Percentiles rank a stretch among this genome's conserved stretches.
Conservation (phyloP, 2,888 invertebrate species). For the Melanargia galathea region DNA sequence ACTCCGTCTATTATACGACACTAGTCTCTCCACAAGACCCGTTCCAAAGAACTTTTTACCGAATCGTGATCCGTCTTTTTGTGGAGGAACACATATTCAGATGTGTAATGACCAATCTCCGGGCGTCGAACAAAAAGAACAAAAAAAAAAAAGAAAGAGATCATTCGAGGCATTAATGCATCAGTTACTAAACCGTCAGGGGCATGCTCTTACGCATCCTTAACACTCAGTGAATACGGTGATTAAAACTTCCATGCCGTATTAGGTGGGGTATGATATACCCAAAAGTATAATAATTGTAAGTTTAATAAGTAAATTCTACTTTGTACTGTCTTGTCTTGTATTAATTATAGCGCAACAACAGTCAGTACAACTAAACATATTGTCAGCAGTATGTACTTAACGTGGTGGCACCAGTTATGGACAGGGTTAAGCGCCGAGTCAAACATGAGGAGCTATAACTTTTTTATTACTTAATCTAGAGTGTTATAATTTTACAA, state of each 20-base stretch:
- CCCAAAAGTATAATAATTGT: neutral
- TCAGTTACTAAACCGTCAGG: conserved; percentile 80
- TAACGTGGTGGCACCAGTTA: too few species aligned
- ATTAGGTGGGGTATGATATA: conserved; percentile 3
- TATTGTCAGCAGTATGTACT: too few species aligned
- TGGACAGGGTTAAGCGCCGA: too few species aligned
- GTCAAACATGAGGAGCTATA: too few species aligned
- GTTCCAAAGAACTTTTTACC: conserved; percentile 67
- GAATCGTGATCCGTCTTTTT: conserved; percentile 77
- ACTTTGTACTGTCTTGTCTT: too few species aligned
- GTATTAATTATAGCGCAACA: too few species aligned
- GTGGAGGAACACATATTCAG: conserved; percentile 78
- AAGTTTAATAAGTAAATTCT: too few species aligned
- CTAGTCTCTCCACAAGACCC: conserved; percentile 53
- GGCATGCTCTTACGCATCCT: conserved; percentile 79
- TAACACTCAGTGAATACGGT: conserved; percentile 40
- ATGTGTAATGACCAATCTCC: conserved; percentile 81
- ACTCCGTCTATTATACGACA: neutral
- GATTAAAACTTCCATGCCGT: neutral
- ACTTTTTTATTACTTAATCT: too few species aligned
- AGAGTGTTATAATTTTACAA: too few species aligned
- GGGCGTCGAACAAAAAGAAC: conserved; percentile 72
- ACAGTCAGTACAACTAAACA: too few species aligned
- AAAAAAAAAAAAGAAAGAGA: conserved; percentile 63
- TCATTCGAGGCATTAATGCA: conserved; percentile 79